Evolutionary conservation across 2,113 vertebrate species (phyloP).

Genomic region (Odocoileus hemionus): DNA sequence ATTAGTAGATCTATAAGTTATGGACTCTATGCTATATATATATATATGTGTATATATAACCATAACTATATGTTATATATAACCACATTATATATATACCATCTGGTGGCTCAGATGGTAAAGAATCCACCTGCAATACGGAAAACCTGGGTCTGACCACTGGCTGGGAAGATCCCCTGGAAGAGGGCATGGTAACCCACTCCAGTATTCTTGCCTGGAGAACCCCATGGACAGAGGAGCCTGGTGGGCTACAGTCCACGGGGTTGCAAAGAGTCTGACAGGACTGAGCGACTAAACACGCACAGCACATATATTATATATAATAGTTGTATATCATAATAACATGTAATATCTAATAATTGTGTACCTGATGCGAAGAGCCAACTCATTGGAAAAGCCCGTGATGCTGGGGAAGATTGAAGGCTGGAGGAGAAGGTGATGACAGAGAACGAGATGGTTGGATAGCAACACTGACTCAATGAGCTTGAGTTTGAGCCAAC

Average conservation of each 20-base stretch:
- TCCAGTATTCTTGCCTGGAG: not conserved
- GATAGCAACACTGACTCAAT: not conserved
- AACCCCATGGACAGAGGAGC: not conserved
- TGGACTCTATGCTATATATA: not conserved
- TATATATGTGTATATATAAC: not conserved
- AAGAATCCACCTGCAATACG: not conserved
- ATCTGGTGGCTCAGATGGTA: not conserved
- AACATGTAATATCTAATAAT: not conserved
- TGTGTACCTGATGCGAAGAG: rapidly evolving
- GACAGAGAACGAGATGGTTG: not conserved
- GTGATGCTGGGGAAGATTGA: not conserved
- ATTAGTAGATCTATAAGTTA: not conserved
- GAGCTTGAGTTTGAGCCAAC: not conserved
- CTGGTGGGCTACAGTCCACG: not conserved
- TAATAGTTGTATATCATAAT: not conserved
- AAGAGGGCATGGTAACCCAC: not conserved
- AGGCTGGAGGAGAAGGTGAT: not conserved
- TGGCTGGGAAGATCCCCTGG: not conserved
- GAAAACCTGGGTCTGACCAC: not conserved
- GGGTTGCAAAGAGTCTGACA: not conserved
- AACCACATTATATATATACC: not conserved
- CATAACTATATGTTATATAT: not conserved
- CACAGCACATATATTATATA: not conserved
- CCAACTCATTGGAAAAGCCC: not conserved
- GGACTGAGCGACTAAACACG: not conserved